Conservation (phyloP, 2,888 invertebrate genomes). For the Hecatera dysodea region DNA sequence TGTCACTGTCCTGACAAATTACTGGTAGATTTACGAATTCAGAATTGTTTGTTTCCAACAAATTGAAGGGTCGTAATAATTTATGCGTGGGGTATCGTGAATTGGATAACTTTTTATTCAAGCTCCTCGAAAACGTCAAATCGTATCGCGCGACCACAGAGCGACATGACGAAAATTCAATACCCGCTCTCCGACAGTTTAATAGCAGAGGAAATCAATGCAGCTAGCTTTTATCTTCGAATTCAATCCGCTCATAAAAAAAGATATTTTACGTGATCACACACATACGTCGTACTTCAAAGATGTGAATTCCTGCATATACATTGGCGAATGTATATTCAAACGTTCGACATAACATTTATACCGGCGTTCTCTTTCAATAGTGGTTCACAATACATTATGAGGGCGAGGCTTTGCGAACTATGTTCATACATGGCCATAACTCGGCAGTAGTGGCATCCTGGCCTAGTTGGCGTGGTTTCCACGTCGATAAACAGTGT, state of each 20-base stretch:
- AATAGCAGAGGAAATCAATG: slow-evolving; percentile 35
- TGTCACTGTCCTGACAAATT: slow-evolving; percentile 54
- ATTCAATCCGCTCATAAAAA: slow-evolving; percentile 26
- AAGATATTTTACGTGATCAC: slow-evolving; percentile 23
- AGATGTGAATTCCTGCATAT: not conserved
- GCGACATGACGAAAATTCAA: slow-evolving; percentile 3
- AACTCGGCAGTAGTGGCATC: slow-evolving; percentile 45
- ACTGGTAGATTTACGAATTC: slow-evolving; percentile 48
- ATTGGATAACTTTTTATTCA: slow-evolving; percentile 57
- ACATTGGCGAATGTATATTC: slow-evolving; percentile 14
- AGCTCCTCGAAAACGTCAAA: slow-evolving; percentile 34
- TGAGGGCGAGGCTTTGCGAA: slow-evolving; percentile 40
- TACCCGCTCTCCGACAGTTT: slow-evolving; percentile 1
- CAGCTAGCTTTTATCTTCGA: slow-evolving; percentile 25
- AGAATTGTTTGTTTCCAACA: slow-evolving; percentile 44
- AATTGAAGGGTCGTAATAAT: slow-evolving; percentile 42
- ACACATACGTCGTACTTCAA: slow-evolving; percentile 14
- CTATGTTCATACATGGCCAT: slow-evolving; percentile 56
- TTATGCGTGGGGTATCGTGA: slow-evolving; percentile 34
- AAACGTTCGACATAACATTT: slow-evolving; percentile 33
- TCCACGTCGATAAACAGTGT: slow-evolving; percentile 59
- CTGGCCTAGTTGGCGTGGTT: slow-evolving; percentile 61
- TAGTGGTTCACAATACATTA: slow-evolving; percentile 40
- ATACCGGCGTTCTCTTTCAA: slow-evolving; percentile 18
- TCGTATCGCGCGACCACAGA: slow-evolving; percentile 20